Base-by-base conservation (phyloP, 2,797 vertebrate genomes). In the Erithacus rubecula region DNA sequence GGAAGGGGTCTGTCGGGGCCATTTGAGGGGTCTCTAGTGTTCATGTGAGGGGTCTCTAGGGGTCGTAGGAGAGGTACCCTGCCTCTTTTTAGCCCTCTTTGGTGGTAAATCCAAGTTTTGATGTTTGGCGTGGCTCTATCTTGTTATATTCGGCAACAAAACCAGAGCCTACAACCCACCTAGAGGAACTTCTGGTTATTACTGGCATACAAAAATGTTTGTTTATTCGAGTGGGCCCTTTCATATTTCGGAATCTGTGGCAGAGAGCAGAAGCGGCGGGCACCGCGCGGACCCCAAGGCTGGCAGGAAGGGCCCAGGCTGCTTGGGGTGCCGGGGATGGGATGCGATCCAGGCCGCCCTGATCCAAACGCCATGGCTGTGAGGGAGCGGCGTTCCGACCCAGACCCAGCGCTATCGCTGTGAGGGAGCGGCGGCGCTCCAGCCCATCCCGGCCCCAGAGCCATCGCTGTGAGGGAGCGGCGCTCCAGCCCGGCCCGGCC, bases 251-350 rank as follows among this genome's bases (percentile, higher is more conserved):
- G 23, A 5, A 27, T 2, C 11, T 4, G 11, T 7, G 2, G 7
- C 27, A 29, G 30, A 0, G 2, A 22, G 27, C 0, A 12, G 6
- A n/a, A 6, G 22, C n/a, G 0, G 4, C 17, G 29, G 51, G 51
- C 27, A 52, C 29, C 27, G 6, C 11, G 27, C 27, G 27, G 51
- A 29, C 27, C 47, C 51, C 11, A 11, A 52, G 11, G 27, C 27
- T 29, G 51, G 51, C 51, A 30, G 29, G 51, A 56, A 5, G 32
- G 14, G 21, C 53, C 44, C 44, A 46, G 44, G 11, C 11, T 46
- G 21, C 21, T 12, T 22, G 21, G 44, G 21, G 44, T 46, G 44
- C 21, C 30, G 30, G 26, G 27, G 49, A 29, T 30, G 21, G 32
- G 32, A 55, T 15, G 21, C 9, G 21, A 55, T 9, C 32, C 32